phyloP scores from a whole-genome alignment of 2,113 vertebrate genomes.

The Ptychochromis oligacanthus region DNA sequence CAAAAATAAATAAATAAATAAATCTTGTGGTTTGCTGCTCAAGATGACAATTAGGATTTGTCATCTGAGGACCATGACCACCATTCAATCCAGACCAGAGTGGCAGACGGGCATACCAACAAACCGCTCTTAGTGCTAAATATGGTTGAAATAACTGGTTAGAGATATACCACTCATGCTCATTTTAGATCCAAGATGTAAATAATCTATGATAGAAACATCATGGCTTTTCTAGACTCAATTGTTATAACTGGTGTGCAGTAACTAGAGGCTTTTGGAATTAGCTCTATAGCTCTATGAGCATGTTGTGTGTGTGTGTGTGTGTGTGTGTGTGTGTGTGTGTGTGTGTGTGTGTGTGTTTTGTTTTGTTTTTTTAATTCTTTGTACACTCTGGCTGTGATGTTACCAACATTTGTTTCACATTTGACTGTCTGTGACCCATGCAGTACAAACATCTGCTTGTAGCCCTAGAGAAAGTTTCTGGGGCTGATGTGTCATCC shows the following conservation, averaged over 20 bases:
- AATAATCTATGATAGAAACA: conserved; percentile 1
- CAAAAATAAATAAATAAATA: rapidly evolving
- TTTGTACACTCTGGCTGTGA: not conserved
- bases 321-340: too few relatives aligned
- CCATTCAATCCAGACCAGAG: not conserved
- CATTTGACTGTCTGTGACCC: conserved; percentile 86
- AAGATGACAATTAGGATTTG: not conserved
- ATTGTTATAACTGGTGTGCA: not conserved
- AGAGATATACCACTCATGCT: not conserved
- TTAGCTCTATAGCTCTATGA: not conserved
- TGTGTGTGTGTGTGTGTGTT: too few relatives aligned
- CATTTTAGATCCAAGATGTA: conserved; percentile 10
- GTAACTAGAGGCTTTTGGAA: not conserved
- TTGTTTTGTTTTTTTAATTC: not conserved
- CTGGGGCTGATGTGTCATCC: conserved; percentile 42
- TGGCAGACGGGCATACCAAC: not conserved
- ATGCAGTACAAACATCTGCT: conserved; percentile 83
- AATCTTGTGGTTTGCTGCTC: not conserved
- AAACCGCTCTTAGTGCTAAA: not conserved
- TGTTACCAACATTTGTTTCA: conserved; percentile 81
- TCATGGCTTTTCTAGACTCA: not conserved
- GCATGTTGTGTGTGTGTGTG: not conserved
- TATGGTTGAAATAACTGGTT: not conserved
- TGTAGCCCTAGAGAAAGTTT: conserved; percentile 82
- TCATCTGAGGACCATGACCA: not conserved